These are phyloP conservation scores for Orchesella flavescens DNA, from an alignment of 2,888 invertebrate species.

Conservation along the genomic window DNA sequence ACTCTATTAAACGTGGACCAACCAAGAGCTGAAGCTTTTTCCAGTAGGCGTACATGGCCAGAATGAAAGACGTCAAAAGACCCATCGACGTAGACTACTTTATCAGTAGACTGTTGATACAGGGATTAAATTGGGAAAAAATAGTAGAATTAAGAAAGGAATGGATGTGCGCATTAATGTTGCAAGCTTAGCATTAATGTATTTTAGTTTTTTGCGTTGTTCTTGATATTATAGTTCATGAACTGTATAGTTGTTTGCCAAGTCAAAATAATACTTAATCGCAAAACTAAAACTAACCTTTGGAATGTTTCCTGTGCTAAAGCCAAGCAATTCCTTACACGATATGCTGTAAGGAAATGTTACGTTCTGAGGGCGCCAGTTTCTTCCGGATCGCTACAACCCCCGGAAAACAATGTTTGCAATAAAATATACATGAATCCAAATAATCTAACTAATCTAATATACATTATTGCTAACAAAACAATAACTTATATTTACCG, in stretches of 20 bases:
- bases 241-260: no score
- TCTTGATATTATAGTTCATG: background rate
- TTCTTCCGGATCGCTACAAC: conserved; percentile 18
- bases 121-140: no score
- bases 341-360: conserved; percentile 34
- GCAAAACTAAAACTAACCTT: background rate
- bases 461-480: no score
- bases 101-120: background rate
- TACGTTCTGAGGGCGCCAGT: conserved; percentile 17
- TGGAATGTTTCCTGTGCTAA: conserved; percentile 1
- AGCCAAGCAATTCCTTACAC: conserved; percentile 35
- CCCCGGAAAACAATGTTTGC: background rate
- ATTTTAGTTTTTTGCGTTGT: no score
- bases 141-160: no score
- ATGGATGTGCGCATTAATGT: no score
- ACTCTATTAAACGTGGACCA: background rate
- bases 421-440: no score
- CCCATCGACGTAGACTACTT: conserved; percentile 46
- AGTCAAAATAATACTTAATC: no score
- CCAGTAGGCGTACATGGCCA: conserved; percentile 23
- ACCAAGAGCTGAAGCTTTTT: conserved; percentile 33
- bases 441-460: no score
- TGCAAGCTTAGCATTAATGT: no score
- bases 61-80: conserved; percentile 51
- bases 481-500: no score